A percentile compares a stretch with the other conserved stretches of the same genome.
Conservation (phyloP, 2,888 invertebrate species). For the Trissolcus brochymenae region DNA sequence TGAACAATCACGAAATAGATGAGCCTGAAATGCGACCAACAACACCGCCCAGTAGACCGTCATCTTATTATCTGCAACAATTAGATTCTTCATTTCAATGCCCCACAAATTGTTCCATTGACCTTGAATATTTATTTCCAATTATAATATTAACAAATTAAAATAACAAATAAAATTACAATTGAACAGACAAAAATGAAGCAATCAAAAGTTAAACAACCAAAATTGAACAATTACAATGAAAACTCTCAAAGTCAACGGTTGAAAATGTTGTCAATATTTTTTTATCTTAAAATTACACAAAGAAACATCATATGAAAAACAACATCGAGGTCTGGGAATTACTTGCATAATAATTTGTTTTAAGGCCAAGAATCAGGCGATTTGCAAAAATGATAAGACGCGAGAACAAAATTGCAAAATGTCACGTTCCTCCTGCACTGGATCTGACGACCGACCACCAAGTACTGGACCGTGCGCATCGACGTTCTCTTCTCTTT, state of each 20-base stretch:
- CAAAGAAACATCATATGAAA: no score
- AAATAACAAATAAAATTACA: background rate
- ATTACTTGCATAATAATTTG: conserved; percentile 11
- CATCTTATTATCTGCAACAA: background rate
- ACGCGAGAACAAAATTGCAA: background rate
- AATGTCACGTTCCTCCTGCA: conserved; percentile 20
- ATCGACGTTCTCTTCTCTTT: conserved; percentile 65
- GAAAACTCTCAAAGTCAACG: no score
- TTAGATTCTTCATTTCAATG: conserved; percentile 14
- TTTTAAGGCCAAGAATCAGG: no score
- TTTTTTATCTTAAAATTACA: no score
- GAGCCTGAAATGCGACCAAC: conserved; percentile 21
- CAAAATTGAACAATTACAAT: no score
- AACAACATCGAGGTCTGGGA: background rate
- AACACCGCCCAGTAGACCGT: conserved; percentile 23
- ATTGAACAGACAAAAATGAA: background rate
- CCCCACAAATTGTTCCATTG: background rate
- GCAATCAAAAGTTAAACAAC: no score
- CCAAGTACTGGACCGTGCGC: conserved; percentile 65
- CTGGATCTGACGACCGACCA: conserved; percentile 36
- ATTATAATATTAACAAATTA: background rate
- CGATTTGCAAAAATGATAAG: no score
- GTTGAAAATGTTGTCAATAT: no score
- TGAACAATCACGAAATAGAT: conserved; percentile 27
- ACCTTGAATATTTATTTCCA: no score